Base-by-base conservation (phyloP, 30 jellyfish, hydroid and myxozoan genomes). In the Cassiopea andromeda region DNA sequence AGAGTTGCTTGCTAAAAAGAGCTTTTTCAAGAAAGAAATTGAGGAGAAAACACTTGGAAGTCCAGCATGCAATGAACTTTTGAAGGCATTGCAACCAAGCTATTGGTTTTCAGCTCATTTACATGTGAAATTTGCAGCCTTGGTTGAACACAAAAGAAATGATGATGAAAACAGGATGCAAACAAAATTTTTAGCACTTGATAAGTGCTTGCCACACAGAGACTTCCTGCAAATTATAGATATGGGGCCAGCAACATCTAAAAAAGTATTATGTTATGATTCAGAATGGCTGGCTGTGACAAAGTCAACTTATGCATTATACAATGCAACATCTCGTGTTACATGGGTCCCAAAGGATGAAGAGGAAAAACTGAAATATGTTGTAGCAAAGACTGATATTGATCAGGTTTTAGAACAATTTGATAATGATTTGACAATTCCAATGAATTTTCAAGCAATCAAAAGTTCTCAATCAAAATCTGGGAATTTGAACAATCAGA, bases 21-120 rank as follows among this genome's bases (percentile, higher is more conserved):
- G 92, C 1, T 93, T 83, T 71, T 91, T 97, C 19, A 86, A 79
- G 60, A 84, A 92, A 44, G 99, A 96, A 76, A 85, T 96, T 71
- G 94, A 89, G 16, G 84, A 69, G 7, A 89, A 85, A 69, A 66
- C 93, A 15, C 91, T 96, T 50, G 99, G 99, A n/a, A 92, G 97
- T 61, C 97, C 97, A 43, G 97, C 98, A 1, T 88, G 94, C 46
- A 82, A 67, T 61, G 99, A 96, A 78, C 73, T 96, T 45, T 74
- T 96, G 82, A 84, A 96, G 44, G 2, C 80, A 10, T 71, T 96
- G 64, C 74, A 90, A 69, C 99, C 99, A 18, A 50, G 93, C 1
- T 94, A 84, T 72, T 97, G 98, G 98, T 93, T 97, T 87, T 82
- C 98, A 57, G 99, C 93, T 44, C 99, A 97, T 87, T 60, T 97